Conservation (phyloP, 37 sponge, comb jelly and placozoan genomes). For the Crambe crambe region DNA sequence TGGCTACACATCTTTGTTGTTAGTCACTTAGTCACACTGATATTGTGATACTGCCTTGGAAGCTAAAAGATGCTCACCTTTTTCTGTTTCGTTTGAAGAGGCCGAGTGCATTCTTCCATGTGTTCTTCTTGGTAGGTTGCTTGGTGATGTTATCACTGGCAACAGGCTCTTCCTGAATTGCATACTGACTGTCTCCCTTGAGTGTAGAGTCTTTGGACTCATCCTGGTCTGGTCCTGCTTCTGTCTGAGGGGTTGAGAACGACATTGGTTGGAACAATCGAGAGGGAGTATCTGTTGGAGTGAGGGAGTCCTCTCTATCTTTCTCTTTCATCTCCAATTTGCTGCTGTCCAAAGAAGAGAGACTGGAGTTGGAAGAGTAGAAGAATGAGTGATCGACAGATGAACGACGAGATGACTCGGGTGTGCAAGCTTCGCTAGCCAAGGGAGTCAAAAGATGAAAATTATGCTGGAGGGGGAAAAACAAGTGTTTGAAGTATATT, state of each 20-base stretch:
- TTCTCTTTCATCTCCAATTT: neutral
- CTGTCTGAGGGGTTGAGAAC: neutral
- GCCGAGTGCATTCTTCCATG: neutral
- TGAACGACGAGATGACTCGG: neutral
- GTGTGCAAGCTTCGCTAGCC: neutral
- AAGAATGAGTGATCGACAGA: neutral
- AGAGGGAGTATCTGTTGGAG: neutral
- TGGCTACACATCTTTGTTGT: no score
- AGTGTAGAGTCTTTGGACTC: neutral
- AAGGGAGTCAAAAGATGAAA: neutral
- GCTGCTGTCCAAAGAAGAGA: neutral
- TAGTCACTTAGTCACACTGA: no score
- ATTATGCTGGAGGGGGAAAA: neutral
- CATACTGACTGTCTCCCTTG: neutral
- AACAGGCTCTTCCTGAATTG: no score
- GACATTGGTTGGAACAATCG: neutral
- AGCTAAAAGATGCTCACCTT: neutral
- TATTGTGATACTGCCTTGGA: no score
- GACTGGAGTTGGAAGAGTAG: conserved; percentile 6
- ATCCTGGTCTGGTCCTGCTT: neutral
- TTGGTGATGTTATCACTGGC: neutral
- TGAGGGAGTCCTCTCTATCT: neutral
- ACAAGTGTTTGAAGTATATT: no score
- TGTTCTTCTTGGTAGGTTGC: neutral
- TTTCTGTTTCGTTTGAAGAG: neutral